Evolutionary conservation across 2,113 vertebrate genomes (phyloP).

Genomic region (Halcyon malimbica): DNA sequence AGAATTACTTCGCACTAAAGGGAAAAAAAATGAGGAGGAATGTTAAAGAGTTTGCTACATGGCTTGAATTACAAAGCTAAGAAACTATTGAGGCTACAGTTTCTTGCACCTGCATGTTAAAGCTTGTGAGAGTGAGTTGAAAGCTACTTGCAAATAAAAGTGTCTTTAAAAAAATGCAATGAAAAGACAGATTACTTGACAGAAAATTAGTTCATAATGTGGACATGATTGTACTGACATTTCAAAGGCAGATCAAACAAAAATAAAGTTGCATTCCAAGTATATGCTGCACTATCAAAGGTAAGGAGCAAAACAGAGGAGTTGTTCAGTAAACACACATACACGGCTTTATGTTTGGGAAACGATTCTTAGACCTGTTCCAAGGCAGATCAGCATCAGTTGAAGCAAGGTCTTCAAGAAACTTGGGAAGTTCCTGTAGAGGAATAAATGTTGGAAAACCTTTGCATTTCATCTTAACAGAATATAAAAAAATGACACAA

Average conservation of each 20-base stretch:
- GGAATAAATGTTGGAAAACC: constrained; percentile 9
- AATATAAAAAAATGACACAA: background rate
- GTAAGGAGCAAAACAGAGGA: background rate
- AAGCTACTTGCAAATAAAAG: constrained; percentile 42
- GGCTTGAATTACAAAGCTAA: constrained; percentile 79
- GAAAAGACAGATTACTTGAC: background rate
- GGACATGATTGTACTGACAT: background rate
- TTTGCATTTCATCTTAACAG: background rate
- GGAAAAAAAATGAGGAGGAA: constrained; percentile 36
- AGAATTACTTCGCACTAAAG: constrained; percentile 41
- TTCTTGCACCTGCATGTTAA: constrained; percentile 77
- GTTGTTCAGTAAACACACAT: constrained; percentile 51
- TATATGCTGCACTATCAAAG: background rate
- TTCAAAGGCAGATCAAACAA: constrained; percentile 20
- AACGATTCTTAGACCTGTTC: constrained; percentile 97
- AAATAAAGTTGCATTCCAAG: background rate
- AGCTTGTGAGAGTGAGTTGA: constrained; percentile 47
- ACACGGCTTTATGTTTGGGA: constrained; percentile 98
- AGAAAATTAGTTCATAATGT: constrained; percentile 24
- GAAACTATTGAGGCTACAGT: constrained; percentile 66
- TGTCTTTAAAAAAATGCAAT: constrained; percentile 12
- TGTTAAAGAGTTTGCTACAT: constrained; percentile 65
- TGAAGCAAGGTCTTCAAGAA: constrained; percentile 93
- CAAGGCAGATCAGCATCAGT: constrained; percentile 95
- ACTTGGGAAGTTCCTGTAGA: constrained; percentile 91